Percentiles rank a stretch among this genome's conserved stretches.
phyloP scores from a whole-genome alignment of 2,888 invertebrate species.

The Cenopis cana region DNA sequence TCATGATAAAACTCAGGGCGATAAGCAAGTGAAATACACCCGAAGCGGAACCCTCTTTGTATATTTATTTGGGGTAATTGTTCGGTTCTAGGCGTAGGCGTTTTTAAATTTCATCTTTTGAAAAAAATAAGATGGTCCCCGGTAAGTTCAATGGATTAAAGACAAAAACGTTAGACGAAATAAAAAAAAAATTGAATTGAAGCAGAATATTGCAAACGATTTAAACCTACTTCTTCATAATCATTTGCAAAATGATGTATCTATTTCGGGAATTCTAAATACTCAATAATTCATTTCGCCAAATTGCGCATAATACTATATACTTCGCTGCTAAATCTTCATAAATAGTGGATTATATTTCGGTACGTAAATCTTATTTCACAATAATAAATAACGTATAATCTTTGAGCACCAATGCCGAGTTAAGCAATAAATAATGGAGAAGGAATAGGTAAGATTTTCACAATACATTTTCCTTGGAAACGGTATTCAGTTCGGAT shows the following conservation, averaged over 20 bases:
- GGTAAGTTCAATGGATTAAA: too few relatives aligned
- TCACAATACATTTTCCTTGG: background rate
- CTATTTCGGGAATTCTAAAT: too few relatives aligned
- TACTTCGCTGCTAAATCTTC: background rate
- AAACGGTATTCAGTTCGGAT: background rate
- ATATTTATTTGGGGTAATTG: background rate
- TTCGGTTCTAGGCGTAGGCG: background rate
- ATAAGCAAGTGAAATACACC: conserved; percentile 19
- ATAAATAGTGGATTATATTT: background rate
- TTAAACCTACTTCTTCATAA: too few relatives aligned
- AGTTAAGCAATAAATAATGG: background rate
- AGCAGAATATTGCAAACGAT: too few relatives aligned
- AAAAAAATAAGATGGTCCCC: too few relatives aligned
- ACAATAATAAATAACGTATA: background rate
- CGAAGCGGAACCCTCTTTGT: background rate
- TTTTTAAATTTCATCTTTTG: background rate
- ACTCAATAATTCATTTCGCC: too few relatives aligned
- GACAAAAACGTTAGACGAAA: too few relatives aligned
- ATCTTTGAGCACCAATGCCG: background rate
- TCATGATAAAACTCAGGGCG: background rate
- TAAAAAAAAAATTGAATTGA: too few relatives aligned
- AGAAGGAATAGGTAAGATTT: background rate
- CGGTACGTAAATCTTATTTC: background rate
- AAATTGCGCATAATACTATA: background rate
- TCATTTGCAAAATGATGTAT: too few relatives aligned